These are phyloP conservation scores for Formicarius rufipectus DNA, from an alignment of 2,113 vertebrate species.

Conservation along the genomic window DNA sequence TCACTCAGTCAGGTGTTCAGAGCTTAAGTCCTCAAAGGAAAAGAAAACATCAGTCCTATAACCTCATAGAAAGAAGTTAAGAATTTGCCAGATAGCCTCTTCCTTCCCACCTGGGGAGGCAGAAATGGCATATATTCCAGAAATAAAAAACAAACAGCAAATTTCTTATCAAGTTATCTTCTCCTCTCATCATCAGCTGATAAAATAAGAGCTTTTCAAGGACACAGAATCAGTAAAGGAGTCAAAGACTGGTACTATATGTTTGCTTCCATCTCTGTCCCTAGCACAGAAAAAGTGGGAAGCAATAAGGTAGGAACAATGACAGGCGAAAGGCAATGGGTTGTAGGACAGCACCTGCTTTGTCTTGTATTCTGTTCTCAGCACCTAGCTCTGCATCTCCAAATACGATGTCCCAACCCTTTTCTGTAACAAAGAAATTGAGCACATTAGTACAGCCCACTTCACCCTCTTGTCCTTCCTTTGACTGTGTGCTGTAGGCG, in stretches of 20 bases:
- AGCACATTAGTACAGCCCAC: neutral
- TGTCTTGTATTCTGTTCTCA: neutral
- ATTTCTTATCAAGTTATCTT: neutral
- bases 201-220: neutral
- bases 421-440: neutral
- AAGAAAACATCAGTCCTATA: neutral
- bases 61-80: neutral
- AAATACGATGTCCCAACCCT: neutral
- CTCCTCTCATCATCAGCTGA: neutral
- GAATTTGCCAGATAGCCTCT: neutral
- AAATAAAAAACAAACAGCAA: neutral
- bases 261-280: neutral
- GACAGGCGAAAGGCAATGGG: neutral
- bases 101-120: neutral
- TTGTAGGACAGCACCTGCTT: neutral
- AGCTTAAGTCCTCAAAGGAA: neutral
- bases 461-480: neutral
- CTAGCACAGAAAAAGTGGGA: neutral
- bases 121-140: neutral
- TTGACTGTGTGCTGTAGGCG: neutral
- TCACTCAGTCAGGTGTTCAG: neutral
- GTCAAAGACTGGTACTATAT: neutral
- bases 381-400: neutral
- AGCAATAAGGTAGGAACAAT: neutral
- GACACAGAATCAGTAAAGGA: neutral